Percentiles rank a stretch among this genome's conserved stretches.
These are phyloP conservation scores for Teleogryllus oceanicus DNA, from an alignment of 2,888 invertebrate species.

Conservation along the genomic window DNA sequence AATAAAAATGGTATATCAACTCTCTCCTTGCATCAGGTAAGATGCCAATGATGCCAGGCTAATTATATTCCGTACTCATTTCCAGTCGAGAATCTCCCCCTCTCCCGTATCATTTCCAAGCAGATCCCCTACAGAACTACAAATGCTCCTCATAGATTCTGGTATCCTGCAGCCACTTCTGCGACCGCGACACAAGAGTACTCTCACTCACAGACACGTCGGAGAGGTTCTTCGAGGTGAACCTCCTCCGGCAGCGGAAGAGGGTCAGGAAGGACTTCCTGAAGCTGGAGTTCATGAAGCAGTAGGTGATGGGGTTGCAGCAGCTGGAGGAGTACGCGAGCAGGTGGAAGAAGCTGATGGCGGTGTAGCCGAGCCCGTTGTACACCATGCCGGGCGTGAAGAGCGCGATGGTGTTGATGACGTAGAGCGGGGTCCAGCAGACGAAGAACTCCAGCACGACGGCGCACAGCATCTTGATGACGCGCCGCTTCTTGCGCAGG, in stretches of 20 bases:
- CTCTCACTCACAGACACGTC: background rate
- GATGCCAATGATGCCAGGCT: no score
- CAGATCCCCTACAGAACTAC: background rate
- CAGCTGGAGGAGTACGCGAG: background rate
- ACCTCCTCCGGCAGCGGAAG: background rate
- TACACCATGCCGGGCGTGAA: background rate
- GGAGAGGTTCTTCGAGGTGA: background rate
- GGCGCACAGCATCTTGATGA: background rate
- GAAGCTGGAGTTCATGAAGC: conserved; percentile 18
- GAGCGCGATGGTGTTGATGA: background rate
- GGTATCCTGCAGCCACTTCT: background rate
- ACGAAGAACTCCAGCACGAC: conserved; percentile 4
- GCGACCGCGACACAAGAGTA: background rate
- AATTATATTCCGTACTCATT: no score
- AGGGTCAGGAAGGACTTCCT: background rate
- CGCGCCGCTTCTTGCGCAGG: background rate
- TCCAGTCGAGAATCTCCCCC: no score
- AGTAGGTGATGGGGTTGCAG: background rate
- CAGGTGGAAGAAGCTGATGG: background rate
- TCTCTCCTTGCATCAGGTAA: no score
- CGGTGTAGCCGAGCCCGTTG: background rate
- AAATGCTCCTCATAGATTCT: background rate
- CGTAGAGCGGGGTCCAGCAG: background rate
- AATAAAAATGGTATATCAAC: no score
- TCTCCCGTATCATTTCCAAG: no score